Evolutionary conservation across 2,797 vertebrate species (phyloP).

Genomic region (Geotrypetes seraphini): DNA sequence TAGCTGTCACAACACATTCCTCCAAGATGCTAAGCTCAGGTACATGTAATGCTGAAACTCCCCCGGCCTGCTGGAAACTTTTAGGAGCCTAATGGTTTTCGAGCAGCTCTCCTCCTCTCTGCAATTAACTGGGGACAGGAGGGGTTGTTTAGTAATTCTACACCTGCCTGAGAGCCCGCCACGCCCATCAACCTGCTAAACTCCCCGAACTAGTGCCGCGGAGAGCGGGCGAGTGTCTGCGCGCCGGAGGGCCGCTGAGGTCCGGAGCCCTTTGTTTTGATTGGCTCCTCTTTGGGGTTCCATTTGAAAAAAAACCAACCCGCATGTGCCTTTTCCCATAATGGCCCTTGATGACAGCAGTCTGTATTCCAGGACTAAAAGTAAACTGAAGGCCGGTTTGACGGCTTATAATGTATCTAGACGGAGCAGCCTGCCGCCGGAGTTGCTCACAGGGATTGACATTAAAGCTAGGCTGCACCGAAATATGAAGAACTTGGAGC

Average conservation of each 20-base stretch:
- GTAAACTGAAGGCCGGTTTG: slow-evolving; percentile 36
- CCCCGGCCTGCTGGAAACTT: slow-evolving; percentile 6
- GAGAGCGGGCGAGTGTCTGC: slow-evolving; percentile 48
- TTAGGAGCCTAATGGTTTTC: slow-evolving; percentile 21
- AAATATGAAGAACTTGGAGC: slow-evolving; percentile 55
- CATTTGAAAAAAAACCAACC: slow-evolving; percentile 15
- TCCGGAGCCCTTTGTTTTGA: not conserved
- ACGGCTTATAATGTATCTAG: slow-evolving; percentile 43
- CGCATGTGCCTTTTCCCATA: slow-evolving; percentile 7
- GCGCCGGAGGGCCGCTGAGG: slow-evolving; percentile 22
- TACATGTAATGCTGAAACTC: slow-evolving; percentile 13
- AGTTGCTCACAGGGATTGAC: slow-evolving; percentile 66
- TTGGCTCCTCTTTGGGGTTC: slow-evolving; percentile 31
- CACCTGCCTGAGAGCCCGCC: slow-evolving; percentile 73
- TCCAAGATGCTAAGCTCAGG: slow-evolving; percentile 7
- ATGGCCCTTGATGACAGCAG: slow-evolving; percentile 73
- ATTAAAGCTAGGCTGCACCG: slow-evolving; percentile 74
- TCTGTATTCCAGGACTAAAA: slow-evolving; percentile 55
- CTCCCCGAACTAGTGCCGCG: slow-evolving; percentile 65
- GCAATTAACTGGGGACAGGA: slow-evolving; percentile 53
- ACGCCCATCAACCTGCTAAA: slow-evolving; percentile 66
- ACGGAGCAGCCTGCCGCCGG: slow-evolving; percentile 65
- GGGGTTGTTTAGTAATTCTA: slow-evolving; percentile 73
- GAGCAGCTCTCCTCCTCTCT: slow-evolving; percentile 21
- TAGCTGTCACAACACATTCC: not conserved